phyloP scores from a whole-genome alignment of 2,888 invertebrate species.

The Creontiades dilutus region DNA sequence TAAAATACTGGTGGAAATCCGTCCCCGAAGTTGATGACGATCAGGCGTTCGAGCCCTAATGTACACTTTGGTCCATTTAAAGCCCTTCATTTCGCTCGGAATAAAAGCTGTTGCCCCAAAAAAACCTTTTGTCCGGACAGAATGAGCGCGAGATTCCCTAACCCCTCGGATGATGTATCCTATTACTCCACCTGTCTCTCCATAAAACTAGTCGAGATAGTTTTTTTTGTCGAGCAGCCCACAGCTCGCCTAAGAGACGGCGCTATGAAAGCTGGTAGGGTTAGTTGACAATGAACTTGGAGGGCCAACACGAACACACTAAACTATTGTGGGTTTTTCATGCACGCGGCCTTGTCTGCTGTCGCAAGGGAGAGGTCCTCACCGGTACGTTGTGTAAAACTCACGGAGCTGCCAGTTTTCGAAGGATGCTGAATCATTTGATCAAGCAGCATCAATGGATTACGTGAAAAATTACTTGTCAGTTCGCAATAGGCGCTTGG shows the following conservation, averaged over 20 bases:
- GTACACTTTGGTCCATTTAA: slow-evolving; percentile 44
- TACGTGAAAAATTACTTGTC: no score
- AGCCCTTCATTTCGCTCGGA: neutral
- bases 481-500: no score
- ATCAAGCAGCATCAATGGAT: no score
- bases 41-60: neutral
- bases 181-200: slow-evolving; percentile 59
- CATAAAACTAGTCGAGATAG: slow-evolving; percentile 62
- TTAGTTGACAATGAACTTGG: slow-evolving; percentile 32
- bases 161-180: slow-evolving; percentile 43
- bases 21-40: neutral
- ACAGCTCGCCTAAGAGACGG: slow-evolving; percentile 15
- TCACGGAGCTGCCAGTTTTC: no score
- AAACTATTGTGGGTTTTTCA: slow-evolving; percentile 37
- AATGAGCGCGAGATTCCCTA: slow-evolving; percentile 44
- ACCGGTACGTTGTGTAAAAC: no score
- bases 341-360: slow-evolving; percentile 23
- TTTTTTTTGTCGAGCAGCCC: slow-evolving; percentile 23
- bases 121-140: slow-evolving; percentile 41
- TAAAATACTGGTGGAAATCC: neutral
- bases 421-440: no score
- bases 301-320: slow-evolving; percentile 48
- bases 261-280: slow-evolving; percentile 41
- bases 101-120: slow-evolving; percentile 23
- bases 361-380: neutral